A percentile compares a stretch with the other conserved stretches of the same genome.
These are phyloP conservation scores for Calonectris borealis DNA, from an alignment of 2,113 vertebrate species.

Conservation along the genomic window DNA sequence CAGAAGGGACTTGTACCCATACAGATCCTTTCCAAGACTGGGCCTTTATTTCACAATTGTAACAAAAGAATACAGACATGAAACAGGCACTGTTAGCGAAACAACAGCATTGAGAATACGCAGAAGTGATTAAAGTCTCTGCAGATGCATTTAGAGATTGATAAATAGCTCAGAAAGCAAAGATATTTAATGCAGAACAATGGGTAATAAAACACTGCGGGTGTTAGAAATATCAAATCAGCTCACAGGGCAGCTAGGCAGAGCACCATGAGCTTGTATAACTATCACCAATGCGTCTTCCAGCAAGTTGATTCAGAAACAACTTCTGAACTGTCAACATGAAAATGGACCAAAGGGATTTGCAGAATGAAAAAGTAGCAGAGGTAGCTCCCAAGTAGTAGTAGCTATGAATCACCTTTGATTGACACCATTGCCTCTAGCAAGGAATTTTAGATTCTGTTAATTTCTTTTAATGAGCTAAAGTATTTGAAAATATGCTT, in stretches of 20 bases:
- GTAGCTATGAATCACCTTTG: not conserved
- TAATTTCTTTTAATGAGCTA: not conserved
- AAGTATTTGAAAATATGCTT: slow-evolving; percentile 3
- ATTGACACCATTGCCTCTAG: not conserved
- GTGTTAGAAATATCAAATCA: not conserved
- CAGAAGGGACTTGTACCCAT: not conserved
- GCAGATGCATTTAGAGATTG: not conserved
- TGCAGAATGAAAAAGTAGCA: not conserved
- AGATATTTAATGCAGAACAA: not conserved
- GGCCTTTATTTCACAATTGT: not conserved
- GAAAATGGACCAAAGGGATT: not conserved
- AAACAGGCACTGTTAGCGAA: not conserved
- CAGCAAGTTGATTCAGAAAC: not conserved
- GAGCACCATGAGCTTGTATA: not conserved
- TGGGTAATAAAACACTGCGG: not conserved
- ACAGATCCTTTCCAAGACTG: not conserved
- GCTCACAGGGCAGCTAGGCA: not conserved
- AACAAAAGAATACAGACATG: not conserved
- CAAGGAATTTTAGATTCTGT: not conserved
- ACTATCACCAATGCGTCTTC: not conserved
- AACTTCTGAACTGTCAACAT: not conserved
- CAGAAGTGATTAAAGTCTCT: not conserved
- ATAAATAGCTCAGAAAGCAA: not conserved
- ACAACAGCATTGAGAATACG: not conserved
- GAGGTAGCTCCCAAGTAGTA: not conserved